These are phyloP conservation scores for Misgurnus mizolepis DNA, from an alignment of 2,113 vertebrate species.

Conservation along the genomic window DNA sequence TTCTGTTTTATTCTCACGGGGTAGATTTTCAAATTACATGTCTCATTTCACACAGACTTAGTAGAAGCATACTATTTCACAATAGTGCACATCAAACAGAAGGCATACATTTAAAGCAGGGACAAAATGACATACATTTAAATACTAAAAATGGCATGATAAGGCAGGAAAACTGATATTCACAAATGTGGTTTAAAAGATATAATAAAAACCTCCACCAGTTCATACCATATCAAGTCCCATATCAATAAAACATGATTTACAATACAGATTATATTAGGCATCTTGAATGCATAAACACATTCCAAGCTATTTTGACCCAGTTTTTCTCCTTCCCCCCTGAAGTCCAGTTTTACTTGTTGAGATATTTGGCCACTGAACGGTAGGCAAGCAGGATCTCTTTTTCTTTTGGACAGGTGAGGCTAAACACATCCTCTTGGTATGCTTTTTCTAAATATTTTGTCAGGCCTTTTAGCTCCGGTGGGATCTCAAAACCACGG, in stretches of 20 bases:
- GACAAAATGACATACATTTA: slow-evolving; percentile 2
- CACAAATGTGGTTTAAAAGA: slow-evolving; percentile 19
- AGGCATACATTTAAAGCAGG: background rate
- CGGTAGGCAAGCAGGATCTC: slow-evolving; percentile 85
- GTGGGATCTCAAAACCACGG: slow-evolving; percentile 78
- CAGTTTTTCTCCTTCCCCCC: no score
- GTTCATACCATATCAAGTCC: background rate
- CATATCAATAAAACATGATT: background rate
- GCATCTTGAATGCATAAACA: background rate
- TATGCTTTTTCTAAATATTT: slow-evolving; percentile 79
- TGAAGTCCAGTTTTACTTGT: slow-evolving; percentile 58
- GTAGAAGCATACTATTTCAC: background rate
- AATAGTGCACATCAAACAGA: slow-evolving; percentile 4
- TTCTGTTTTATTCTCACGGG: slow-evolving; percentile 9
- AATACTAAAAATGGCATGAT: slow-evolving; percentile 19
- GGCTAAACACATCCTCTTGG: slow-evolving; percentile 81
- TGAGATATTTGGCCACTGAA: slow-evolving; percentile 75
- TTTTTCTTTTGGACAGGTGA: slow-evolving; percentile 81
- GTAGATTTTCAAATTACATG: slow-evolving; percentile 19
- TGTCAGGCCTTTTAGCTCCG: slow-evolving; percentile 72
- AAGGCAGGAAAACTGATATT: slow-evolving; percentile 16
- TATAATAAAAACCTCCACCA: slow-evolving; percentile 37
- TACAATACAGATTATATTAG: background rate
- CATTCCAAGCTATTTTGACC: background rate
- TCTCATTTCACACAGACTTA: background rate